These are phyloP conservation scores for Haliaeetus leucogaster DNA, from an alignment of 2,113 vertebrate genomes.

Conservation along the genomic window DNA sequence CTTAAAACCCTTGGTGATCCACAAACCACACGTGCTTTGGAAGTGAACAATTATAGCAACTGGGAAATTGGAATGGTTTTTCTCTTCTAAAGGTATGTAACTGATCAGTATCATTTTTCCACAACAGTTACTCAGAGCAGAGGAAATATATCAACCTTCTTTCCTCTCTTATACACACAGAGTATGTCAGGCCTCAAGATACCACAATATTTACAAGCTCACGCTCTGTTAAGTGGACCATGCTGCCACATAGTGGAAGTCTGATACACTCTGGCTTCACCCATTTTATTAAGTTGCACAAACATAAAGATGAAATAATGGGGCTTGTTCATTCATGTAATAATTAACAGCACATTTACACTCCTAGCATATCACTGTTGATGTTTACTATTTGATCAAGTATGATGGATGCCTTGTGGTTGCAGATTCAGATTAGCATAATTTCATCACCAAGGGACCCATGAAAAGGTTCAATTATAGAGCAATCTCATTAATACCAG, in stretches of 20 bases:
- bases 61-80: not conserved
- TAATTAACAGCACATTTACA: conserved; percentile 82
- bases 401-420: conserved; percentile 93
- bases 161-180: not conserved
- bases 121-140: not conserved
- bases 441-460: conserved; percentile 92
- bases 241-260: conserved; percentile 88
- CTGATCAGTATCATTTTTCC: not conserved
- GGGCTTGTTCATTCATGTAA: conserved; percentile 74
- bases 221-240: conserved; percentile 76
- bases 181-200: not conserved
- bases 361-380: conserved; percentile 76
- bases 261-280: not conserved
- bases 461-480: conserved; percentile 93
- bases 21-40: not conserved
- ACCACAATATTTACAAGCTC: not conserved
- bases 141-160: conserved; percentile 9
- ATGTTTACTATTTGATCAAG: conserved; percentile 91
- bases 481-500: conserved; percentile 95
- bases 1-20: not conserved
- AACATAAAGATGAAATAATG: conserved; percentile 68
- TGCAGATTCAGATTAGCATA: conserved; percentile 90
- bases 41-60: not conserved
- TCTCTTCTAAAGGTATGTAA: not conserved
- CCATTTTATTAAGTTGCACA: not conserved